Conservation (phyloP, 2,888 invertebrate species). For the Zhuqinia jingwanae region DNA sequence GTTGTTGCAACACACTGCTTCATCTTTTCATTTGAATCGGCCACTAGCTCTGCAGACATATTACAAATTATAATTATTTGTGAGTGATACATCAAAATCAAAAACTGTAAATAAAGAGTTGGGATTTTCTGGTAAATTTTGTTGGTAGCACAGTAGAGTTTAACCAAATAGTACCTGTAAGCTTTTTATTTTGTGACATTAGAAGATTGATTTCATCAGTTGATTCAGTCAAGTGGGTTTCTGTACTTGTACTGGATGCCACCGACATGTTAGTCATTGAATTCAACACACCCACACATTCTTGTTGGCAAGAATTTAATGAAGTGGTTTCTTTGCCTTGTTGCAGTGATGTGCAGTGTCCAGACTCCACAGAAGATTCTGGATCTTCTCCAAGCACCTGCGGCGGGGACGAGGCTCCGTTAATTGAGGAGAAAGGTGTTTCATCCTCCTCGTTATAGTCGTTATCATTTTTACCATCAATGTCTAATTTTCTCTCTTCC, state of each 20-base stretch:
- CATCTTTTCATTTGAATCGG: constrained; percentile 64
- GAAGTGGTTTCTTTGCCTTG: neutral
- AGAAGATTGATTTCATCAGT: constrained; percentile 50
- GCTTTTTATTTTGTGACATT: constrained; percentile 56
- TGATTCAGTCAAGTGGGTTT: constrained; percentile 48
- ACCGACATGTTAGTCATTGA: constrained; percentile 38
- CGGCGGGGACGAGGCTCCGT: neutral
- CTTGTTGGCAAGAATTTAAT: neutral
- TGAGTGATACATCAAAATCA: neutral
- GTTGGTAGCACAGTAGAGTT: no score
- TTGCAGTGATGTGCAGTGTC: constrained; percentile 3
- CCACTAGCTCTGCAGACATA: constrained; percentile 44
- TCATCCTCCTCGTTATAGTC: constrained; percentile 27
- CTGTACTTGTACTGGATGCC: constrained; percentile 42
- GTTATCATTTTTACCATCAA: constrained; percentile 12
- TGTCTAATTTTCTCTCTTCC: constrained; percentile 1
- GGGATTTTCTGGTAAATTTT: no score
- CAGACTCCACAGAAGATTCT: constrained; percentile 51
- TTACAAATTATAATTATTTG: neutral
- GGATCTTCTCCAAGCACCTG: constrained; percentile 59
- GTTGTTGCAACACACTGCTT: constrained; percentile 58
- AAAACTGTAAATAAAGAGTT: no score
- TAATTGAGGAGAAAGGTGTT: neutral
- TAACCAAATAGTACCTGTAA: constrained; percentile 47
- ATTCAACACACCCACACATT: neutral